Conservation (phyloP, 2,113 vertebrate genomes). For the Misgurnus mizolepis region DNA sequence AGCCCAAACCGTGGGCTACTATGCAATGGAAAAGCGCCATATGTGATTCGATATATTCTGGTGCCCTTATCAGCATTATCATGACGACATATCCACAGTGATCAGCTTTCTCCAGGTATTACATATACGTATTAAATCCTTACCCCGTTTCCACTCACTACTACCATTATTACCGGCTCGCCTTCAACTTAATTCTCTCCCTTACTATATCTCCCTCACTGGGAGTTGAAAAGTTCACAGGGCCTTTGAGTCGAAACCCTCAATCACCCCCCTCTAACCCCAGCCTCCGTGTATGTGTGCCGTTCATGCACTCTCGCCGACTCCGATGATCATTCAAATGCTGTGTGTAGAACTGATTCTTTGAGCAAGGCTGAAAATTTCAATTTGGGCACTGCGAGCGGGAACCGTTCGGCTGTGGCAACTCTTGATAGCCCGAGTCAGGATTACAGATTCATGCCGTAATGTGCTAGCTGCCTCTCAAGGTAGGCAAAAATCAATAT, state of each 20-base stretch:
- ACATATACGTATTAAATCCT: conserved; percentile 56
- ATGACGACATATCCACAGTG: background rate
- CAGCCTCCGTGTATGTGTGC: conserved; percentile 11
- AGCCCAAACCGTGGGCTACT: no score
- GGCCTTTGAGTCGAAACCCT: conserved; percentile 46
- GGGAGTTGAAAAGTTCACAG: conserved; percentile 66
- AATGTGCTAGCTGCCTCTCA: conserved; percentile 40
- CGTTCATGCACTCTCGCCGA: conserved; percentile 33
- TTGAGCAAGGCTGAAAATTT: conserved; percentile 44
- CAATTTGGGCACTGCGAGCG: conserved; percentile 25
- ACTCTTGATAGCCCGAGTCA: conserved; percentile 21
- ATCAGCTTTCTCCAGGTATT: conserved; percentile 10
- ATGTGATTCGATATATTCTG: no score
- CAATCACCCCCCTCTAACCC: conserved; percentile 36
- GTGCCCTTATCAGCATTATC: no score
- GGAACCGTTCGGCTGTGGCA: conserved; percentile 37
- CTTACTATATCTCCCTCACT: conserved; percentile 55
- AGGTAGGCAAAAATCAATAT: conserved; percentile 42
- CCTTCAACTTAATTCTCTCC: conserved; percentile 57
- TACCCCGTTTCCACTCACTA: conserved; percentile 58
- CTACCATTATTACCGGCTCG: conserved; percentile 30
- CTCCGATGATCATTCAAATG: conserved; percentile 38
- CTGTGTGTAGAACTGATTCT: conserved; percentile 39
- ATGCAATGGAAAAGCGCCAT: no score
- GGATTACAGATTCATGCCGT: conserved; percentile 37